Conservation (phyloP, 1,140 invertebrate genomes). For the Triops longicaudatus region DNA sequence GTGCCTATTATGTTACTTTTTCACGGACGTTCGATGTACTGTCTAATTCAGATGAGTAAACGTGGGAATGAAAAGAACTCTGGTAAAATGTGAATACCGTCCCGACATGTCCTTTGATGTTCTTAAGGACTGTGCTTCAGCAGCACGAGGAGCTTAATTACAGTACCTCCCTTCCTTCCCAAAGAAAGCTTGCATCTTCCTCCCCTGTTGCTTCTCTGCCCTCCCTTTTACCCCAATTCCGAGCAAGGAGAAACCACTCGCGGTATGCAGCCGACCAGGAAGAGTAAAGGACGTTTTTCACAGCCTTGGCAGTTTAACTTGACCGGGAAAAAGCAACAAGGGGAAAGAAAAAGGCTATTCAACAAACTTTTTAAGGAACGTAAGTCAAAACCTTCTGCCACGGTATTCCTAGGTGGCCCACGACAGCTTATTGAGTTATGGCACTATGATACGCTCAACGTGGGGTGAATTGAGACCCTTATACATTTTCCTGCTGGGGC, state of each 20-base stretch:
- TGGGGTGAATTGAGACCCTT: neutral
- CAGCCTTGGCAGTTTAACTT: neutral
- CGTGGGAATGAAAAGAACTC: neutral
- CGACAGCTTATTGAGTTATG: constrained; percentile 4
- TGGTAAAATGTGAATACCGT: neutral
- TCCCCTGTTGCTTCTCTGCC: neutral
- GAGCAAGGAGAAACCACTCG: neutral
- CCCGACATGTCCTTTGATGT: neutral
- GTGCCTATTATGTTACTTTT: neutral
- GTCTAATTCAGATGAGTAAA: constrained; percentile 4
- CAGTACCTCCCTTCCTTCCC: neutral
- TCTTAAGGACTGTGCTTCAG: neutral
- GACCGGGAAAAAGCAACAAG: neutral
- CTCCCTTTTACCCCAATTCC: neutral
- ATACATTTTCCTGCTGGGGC: neutral
- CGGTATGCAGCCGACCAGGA: neutral
- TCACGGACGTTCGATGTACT: neutral
- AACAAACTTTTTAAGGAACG: neutral
- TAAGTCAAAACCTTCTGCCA: constrained; percentile 8
- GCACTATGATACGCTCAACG: constrained; percentile 14
- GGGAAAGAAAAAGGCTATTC: neutral
- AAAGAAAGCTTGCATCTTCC: neutral
- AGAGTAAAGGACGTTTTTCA: constrained; percentile 4
- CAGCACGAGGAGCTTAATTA: constrained; percentile 7
- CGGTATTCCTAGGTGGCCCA: neutral